Base-by-base conservation (phyloP, 2,113 vertebrate species). In the Hyaena hyaena region DNA sequence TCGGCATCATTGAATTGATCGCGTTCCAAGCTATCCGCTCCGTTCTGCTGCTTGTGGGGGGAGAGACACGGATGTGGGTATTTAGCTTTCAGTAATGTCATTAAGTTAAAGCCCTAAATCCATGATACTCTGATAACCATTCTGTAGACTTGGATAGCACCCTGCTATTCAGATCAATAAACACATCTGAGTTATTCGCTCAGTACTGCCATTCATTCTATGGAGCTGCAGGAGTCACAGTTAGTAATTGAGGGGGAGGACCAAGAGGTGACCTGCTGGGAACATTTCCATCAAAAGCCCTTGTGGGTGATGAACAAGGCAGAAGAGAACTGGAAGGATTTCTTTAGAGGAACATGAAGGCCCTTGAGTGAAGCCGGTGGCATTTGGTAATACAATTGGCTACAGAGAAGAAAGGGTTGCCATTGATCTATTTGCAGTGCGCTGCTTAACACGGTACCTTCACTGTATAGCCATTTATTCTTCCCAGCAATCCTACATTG, bases 61-160 rank as follows among this genome's bases (percentile, higher is more conserved):
- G 12, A 24, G 48, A 88, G 31, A 63, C 53, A 24, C 21, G 48
- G 69, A 50, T 77, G 9, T 19, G 88, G 28, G 16, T 90, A 61
- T 71, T 95, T 88, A 84, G 69, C 26, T 90, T 89, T 84, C 43
- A 31, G 24, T 24, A 73, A 48, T 43, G 79, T n/a, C 82, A 48
- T 87, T 95, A 74, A 90, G 48, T 84, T 63, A 93, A 96, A 92
- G 23, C n/a, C 65, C 80, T 80, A 73, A 80, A 61, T 82, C 58
- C 33, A 7, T 55, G 23, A 15, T 45, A 31, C 71, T 89, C 35
- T 39, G 35, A 33, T 45, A 89, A 45, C 58, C 35, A 83, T n/a
- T n/a, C 19, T n/a, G 28, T 55, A 45, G 74, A 65, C 28, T 61
- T 88, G 48, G 68, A n/a, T 71, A 76, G 68, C 7, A 61, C 28